Base-by-base conservation (phyloP, 92 coral and sea anemone genomes). In the Isaurus tuberculatus region DNA sequence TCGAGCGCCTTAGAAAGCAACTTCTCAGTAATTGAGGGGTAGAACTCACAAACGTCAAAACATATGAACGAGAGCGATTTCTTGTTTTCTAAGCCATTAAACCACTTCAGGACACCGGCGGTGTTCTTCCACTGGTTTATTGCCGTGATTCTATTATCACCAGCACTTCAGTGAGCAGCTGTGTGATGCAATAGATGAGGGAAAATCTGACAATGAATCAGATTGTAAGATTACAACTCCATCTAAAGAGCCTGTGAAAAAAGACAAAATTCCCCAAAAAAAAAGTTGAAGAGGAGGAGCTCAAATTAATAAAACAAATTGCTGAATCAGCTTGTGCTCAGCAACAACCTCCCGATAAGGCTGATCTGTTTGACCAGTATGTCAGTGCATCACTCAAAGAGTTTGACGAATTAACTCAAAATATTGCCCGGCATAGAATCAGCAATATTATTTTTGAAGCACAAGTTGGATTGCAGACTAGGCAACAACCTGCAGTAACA, bases 301-400 rank as follows among this genome's bases (percentile, higher is more conserved):
- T 79, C 2, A 79, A 55, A 69, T 48, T 64, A 28, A 28, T 64
- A 10, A 30, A 42, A n/a, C 84, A 79, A 48, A 79, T 79, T 60
- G 84, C 69, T 17, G 73, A 79, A 3, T 79, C 84, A 22, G 63
- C 84, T 23, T 32, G 31, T 16, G 49, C 42, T 2, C 20, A 19
- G 19, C 57, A 32, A 19, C 33, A 15, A 33, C 32, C 84, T 30
- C 73, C 84, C 3, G 73, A 79, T 32, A 79, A 79, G 36, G 19
- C 10, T 31, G 84, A 79, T 60, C 73, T 57, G 32, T 79, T 79
- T 79, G 84, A 73, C 48, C 84, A 79, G 22, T 79, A 79, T 79
- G 84, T 79, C 8, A 33, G 51, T 13, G 48, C 73, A 8, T 79
- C 83, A 2, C 48, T 79, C n/a, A 61, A 15, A 33, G 84, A 79